Evolutionary conservation across 2,797 vertebrate species (phyloP).

Genomic region (Acanthurus leucopareius): DNA sequence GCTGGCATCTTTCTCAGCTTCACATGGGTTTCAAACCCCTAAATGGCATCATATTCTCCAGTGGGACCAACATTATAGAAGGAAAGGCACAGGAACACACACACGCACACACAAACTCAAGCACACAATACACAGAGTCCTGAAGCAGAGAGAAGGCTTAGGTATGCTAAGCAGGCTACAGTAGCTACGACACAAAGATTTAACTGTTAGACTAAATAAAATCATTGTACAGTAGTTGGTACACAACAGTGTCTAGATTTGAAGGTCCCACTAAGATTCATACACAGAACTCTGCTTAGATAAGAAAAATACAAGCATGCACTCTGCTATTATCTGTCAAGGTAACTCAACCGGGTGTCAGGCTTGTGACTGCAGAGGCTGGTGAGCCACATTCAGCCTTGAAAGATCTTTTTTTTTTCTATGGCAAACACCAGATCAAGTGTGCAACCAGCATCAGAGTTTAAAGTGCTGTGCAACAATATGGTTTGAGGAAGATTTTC

Average conservation of each 20-base stretch:
- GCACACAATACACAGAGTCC: constrained; percentile 82
- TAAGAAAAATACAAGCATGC: constrained; percentile 80
- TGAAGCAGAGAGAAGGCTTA: constrained; percentile 85
- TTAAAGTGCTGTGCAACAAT: constrained; percentile 65
- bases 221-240: constrained; percentile 80
- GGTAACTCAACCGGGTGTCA: constrained; percentile 57
- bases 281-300: constrained; percentile 77
- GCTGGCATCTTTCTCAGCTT: constrained; percentile 70
- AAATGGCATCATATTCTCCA: constrained; percentile 82
- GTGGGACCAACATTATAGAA: constrained; percentile 84
- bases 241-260: constrained; percentile 77
- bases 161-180: constrained; percentile 85
- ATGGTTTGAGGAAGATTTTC: constrained; percentile 54
- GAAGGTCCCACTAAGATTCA: constrained; percentile 84
- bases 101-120: constrained; percentile 82
- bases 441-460: constrained; percentile 70
- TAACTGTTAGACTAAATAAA: constrained; percentile 78
- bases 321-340: constrained; percentile 73
- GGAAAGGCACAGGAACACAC: constrained; percentile 84
- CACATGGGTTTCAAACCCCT: constrained; percentile 60
- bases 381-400: constrained; percentile 57
- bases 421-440: constrained; percentile 65
- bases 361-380: constrained; percentile 54
- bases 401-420: constrained; percentile 35
- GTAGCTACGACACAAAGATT: constrained; percentile 85